Percentiles rank a stretch among this genome's conserved stretches.
Conservation (phyloP, 2,797 vertebrate genomes). For the Salmo trutta region DNA sequence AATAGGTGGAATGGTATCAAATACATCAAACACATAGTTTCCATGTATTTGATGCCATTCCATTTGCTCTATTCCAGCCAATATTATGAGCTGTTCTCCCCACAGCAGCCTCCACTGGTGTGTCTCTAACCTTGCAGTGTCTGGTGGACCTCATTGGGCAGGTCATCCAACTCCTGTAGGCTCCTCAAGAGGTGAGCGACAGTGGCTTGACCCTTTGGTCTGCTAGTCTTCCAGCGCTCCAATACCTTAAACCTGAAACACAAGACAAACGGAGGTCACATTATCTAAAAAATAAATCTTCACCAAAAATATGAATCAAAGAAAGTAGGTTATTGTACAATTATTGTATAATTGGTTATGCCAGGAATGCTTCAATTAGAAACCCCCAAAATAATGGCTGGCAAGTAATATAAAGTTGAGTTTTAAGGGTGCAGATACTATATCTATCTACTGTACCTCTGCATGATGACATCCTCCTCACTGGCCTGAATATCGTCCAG, state of each 20-base stretch:
- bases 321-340: neutral
- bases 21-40: no score
- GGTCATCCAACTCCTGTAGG: constrained; percentile 62
- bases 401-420: neutral
- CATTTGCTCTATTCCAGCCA: no score
- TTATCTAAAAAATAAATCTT: neutral
- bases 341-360: no score
- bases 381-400: neutral
- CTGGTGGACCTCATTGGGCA: constrained; percentile 70
- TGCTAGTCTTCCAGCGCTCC: constrained; percentile 74
- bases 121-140: constrained; percentile 71
- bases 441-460: constrained; percentile 52
- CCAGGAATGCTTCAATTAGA: neutral
- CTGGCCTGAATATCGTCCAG: constrained; percentile 73
- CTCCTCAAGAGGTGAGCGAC: constrained; percentile 57
- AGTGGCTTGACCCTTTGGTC: constrained; percentile 60
- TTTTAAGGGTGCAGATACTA: no score
- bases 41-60: no score
- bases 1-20: no score
- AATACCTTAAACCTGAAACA: constrained; percentile 68
- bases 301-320: neutral
- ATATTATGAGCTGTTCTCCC: no score
- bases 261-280: neutral
- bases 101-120: neutral
- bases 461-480: constrained; percentile 72